These are phyloP conservation scores for Centroberyx gerrardi DNA, from an alignment of 2,797 vertebrate species.

Conservation along the genomic window DNA sequence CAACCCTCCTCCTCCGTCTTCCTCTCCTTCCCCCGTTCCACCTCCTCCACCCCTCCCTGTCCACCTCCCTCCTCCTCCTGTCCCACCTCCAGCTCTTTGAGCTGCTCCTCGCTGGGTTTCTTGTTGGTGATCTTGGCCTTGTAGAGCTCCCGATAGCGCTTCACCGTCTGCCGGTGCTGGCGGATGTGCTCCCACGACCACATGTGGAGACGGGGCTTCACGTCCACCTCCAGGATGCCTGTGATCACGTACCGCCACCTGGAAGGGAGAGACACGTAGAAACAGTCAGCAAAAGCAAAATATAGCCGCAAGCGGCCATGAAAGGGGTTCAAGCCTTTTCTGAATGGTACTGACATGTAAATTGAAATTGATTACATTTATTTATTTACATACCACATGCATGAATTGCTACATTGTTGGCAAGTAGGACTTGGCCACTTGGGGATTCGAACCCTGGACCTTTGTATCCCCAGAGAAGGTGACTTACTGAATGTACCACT, in stretches of 20 bases:
- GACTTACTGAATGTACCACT: too few relatives aligned
- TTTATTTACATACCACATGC: too few relatives aligned
- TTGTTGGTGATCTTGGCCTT: slow-evolving; percentile 94
- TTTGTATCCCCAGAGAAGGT: too few relatives aligned
- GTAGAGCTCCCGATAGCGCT: slow-evolving; percentile 92
- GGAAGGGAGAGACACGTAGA: slow-evolving; percentile 11
- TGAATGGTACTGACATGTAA: too few relatives aligned
- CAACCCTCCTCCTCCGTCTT: too few relatives aligned
- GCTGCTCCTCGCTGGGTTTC: slow-evolving; percentile 88
- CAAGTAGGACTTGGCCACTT: too few relatives aligned
- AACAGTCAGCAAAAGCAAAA: neutral
- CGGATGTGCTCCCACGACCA: slow-evolving; percentile 96
- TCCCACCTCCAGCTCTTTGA: slow-evolving; percentile 89
- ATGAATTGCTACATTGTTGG: too few relatives aligned
- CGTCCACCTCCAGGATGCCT: slow-evolving; percentile 91
- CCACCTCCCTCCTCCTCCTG: neutral
- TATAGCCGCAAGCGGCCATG: too few relatives aligned
- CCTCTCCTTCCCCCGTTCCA: neutral
- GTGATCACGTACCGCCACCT: slow-evolving; percentile 95
- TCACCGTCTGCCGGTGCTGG: slow-evolving; percentile 88
- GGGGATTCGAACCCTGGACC: too few relatives aligned
- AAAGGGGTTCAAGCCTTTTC: too few relatives aligned
- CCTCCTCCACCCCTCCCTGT: neutral
- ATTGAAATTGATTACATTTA: too few relatives aligned
- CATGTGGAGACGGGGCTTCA: slow-evolving; percentile 93